phyloP scores from a whole-genome alignment of 1,140 invertebrate genomes.

The Solenopsis invicta region DNA sequence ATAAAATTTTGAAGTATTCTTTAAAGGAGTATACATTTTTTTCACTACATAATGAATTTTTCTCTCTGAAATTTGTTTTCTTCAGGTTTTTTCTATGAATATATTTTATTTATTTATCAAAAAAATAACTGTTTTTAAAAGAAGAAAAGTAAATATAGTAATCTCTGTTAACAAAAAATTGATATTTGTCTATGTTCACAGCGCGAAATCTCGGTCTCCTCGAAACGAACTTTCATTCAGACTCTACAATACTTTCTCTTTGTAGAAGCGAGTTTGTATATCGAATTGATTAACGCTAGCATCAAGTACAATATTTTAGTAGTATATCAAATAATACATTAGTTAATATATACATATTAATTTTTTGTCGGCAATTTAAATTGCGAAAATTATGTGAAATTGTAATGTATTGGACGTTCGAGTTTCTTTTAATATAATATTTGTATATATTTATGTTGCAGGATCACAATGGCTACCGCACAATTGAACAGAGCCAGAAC shows the following conservation, averaged over 20 bases:
- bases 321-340: not conserved
- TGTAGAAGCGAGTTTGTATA: not conserved
- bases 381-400: not conserved
- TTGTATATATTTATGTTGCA: conserved; percentile 35
- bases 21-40: too few species aligned
- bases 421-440: not conserved
- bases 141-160: too few species aligned
- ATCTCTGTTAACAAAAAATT: too few species aligned
- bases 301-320: not conserved
- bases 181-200: not conserved
- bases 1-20: too few species aligned
- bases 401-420: not conserved
- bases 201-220: not conserved
- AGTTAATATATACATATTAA: not conserved
- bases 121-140: too few species aligned
- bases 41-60: too few species aligned
- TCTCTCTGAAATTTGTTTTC: too few species aligned
- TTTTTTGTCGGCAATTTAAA: not conserved
- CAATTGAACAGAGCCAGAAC: conserved; percentile 85
- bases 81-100: too few species aligned
- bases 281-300: not conserved
- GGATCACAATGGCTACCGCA: conserved; percentile 82
- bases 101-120: too few species aligned
- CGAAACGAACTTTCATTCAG: not conserved
- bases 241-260: not conserved